Evolutionary conservation across 1,140 invertebrate genomes (phyloP).

Genomic region (Drosophila lacteicornis): DNA sequence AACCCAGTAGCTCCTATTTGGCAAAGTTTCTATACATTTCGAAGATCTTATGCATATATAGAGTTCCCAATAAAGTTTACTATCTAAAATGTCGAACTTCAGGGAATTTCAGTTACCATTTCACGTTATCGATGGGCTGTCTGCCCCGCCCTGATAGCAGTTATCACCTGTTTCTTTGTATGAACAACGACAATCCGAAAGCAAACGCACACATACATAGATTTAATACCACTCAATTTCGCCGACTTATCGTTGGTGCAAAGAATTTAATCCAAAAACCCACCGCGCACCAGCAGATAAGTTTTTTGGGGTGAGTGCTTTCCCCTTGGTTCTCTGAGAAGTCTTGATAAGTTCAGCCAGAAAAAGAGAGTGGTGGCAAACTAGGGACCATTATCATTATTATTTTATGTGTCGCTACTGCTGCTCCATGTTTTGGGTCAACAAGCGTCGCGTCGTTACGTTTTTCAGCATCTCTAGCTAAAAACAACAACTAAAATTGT

Average conservation of each 20-base stretch:
- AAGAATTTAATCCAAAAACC: constrained; percentile 62
- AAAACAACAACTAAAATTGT: constrained; percentile 43
- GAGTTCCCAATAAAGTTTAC: constrained; percentile 1
- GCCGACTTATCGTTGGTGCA: constrained; percentile 48
- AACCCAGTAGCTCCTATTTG: background rate
- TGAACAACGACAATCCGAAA: constrained; percentile 2
- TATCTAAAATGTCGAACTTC: background rate
- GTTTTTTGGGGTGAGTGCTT: constrained; percentile 13
- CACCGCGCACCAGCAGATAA: constrained; percentile 41
- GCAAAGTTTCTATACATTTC: background rate
- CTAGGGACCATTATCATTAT: constrained; percentile 56
- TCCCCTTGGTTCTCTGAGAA: background rate
- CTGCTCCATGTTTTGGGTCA: constrained; percentile 70
- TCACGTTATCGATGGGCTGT: constrained; percentile 31
- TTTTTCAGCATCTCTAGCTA: constrained; percentile 50
- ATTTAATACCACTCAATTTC: constrained; percentile 29
- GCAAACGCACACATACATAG: constrained; percentile 2
- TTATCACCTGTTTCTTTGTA: constrained; percentile 42
- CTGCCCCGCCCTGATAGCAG: constrained; percentile 13
- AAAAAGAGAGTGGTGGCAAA: constrained; percentile 31
- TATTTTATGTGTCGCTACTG: constrained; percentile 38
- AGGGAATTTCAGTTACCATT: constrained; percentile 4
- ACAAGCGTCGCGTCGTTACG: constrained; percentile 38
- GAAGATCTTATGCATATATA: background rate
- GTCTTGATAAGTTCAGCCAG: background rate